Base-by-base conservation (phyloP, 2,888 invertebrate species). In the Timema cristinae region DNA sequence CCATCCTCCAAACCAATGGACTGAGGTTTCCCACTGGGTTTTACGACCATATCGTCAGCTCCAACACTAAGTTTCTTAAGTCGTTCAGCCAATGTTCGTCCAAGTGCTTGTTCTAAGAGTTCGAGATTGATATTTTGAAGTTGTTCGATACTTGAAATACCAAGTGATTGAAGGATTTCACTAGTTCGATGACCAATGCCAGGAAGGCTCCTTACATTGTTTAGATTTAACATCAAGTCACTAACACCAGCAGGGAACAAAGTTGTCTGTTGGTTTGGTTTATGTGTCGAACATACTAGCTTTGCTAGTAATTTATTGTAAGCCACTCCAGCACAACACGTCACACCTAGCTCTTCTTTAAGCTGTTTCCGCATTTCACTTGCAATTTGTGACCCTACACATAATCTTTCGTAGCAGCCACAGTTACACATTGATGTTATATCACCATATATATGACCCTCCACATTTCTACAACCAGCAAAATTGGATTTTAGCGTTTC, bases 291-390 rank as follows among this genome's bases (percentile, higher is more conserved):
- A 15, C 81, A 79, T 1, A 80, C 89, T 75, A 95, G 82, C 83
- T 95, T 95, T 5, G 94, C 91, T 79, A 94, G 81, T 73, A 94
- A 82, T 83, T 95, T 95, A 81, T 94, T 95, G 78, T 93, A 91
- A 51, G 91, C 90, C 74, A 94, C 87, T 68, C 95, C 95, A 52
- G 93, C 93, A 84, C 93, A 92, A 77, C 89, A 89, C 4, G 93
- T 93, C 73, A 93, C 86, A 69, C 90, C 88, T 76, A 94, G 83
- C 75, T 91, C 89, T 72, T 86, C 84, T 76, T 84, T 85, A 76
- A 94, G 85, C 77, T 87, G 87, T 75, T 89, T 84, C 70, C 94
- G 86, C 79, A 94, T 91, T 79, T 93, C 91, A 78, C 87, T 86
- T 49, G 94, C 93, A 78, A 95, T 88, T 77, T 87, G 86, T 75